phyloP scores from a whole-genome alignment of 2,797 vertebrate species.

The Muscicapa comitata region DNA sequence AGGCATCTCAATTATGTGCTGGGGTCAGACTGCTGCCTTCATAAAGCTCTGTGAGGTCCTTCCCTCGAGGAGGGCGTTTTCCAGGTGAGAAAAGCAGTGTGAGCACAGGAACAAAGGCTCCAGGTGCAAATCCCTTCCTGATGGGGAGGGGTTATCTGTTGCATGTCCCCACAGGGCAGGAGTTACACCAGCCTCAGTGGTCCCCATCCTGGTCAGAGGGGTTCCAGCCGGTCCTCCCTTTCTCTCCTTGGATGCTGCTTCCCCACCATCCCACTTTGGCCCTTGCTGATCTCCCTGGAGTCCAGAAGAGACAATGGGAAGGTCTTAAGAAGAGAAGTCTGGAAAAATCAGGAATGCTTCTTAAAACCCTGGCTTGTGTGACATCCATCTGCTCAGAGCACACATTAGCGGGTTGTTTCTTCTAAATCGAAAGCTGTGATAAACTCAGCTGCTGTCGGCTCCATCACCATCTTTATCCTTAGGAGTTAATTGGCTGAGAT shows the following conservation, averaged over 20 bases:
- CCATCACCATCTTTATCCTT: background rate
- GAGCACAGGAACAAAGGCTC: background rate
- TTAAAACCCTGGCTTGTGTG: background rate
- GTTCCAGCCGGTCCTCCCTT: background rate
- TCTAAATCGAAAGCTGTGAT: slow-evolving; percentile 10
- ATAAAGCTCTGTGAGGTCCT: background rate
- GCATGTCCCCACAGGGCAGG: fast-evolving
- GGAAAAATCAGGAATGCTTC: background rate
- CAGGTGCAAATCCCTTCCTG: background rate
- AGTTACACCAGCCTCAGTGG: background rate
- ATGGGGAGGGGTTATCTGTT: background rate
- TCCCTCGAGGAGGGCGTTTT: background rate
- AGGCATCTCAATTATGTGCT: background rate
- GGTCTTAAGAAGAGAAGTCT: background rate
- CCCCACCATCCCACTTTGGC: background rate
- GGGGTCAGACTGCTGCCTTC: background rate
- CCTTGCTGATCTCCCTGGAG: background rate
- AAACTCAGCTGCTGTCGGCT: background rate
- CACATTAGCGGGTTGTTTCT: background rate
- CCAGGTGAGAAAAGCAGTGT: background rate
- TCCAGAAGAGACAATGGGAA: background rate
- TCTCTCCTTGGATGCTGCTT: background rate
- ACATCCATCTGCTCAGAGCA: slow-evolving; percentile 1
- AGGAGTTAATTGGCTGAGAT: background rate
- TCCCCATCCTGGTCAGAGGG: fast-evolving